These are phyloP conservation scores for Heliocidaris tuberculata DNA, from an alignment of 35 echinoderm and acorn worm genomes.

Conservation along the genomic window DNA sequence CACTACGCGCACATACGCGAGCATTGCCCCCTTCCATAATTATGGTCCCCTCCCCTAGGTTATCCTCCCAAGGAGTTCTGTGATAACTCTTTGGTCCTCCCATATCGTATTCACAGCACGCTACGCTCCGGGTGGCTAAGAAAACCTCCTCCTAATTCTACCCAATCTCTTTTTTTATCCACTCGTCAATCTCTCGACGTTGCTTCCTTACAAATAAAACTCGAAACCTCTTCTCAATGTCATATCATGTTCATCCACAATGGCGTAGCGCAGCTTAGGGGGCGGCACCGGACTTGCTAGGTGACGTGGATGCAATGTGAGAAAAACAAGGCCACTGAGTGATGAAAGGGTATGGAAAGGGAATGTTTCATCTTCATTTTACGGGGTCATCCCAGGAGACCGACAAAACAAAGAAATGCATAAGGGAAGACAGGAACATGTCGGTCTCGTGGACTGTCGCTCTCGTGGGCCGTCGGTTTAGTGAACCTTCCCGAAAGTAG, in stretches of 20 bases:
- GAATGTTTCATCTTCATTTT: too few species aligned
- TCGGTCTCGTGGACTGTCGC: too few species aligned
- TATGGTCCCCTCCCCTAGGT: neutral
- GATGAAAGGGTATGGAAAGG: too few species aligned
- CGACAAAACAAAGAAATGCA: too few species aligned
- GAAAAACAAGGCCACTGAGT: too few species aligned
- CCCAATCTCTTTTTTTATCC: neutral
- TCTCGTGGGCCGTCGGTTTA: too few species aligned
- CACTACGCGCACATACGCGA: neutral
- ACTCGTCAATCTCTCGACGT: neutral
- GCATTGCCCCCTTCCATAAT: neutral
- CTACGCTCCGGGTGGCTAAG: conserved; percentile 29
- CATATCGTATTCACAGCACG: neutral
- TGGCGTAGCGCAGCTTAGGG: too few species aligned
- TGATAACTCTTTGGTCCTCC: conserved; percentile 32
- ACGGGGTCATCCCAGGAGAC: too few species aligned
- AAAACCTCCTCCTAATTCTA: neutral
- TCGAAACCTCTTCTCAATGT: neutral
- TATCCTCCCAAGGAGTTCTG: neutral
- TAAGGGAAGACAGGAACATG: too few species aligned
- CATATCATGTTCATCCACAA: neutral
- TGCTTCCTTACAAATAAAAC: conserved; percentile 29
- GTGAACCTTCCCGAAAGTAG: too few species aligned
- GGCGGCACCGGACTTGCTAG: too few species aligned
- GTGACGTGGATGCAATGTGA: too few species aligned